Conservation (phyloP, 2,797 vertebrate species). For the Coregonus sp. region DNA sequence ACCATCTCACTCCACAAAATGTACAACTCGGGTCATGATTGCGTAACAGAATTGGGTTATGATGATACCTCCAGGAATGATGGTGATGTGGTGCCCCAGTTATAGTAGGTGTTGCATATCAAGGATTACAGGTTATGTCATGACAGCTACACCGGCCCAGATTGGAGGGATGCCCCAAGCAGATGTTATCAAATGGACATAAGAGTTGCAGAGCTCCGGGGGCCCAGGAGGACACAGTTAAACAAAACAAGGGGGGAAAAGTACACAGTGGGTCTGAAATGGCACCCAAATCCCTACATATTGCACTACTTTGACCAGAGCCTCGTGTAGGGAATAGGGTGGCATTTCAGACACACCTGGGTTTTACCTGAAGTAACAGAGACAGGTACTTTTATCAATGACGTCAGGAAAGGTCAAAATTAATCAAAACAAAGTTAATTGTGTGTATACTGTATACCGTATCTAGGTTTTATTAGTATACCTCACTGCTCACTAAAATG, state of each 20-base stretch:
- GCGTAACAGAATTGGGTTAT: background rate
- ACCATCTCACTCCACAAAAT: background rate
- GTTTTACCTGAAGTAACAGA: background rate
- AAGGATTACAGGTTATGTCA: slow-evolving; percentile 32
- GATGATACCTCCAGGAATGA: slow-evolving; percentile 1
- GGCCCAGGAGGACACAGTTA: background rate
- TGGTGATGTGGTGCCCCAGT: slow-evolving; percentile 16
- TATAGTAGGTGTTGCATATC: slow-evolving; percentile 15
- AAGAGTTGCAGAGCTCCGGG: background rate
- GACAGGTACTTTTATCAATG: too few relatives aligned
- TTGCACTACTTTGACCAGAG: background rate
- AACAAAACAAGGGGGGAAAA: too few relatives aligned
- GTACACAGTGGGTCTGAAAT: background rate
- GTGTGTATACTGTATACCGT: background rate
- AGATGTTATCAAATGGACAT: background rate
- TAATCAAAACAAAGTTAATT: too few relatives aligned
- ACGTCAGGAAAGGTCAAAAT: too few relatives aligned
- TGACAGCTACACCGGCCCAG: slow-evolving; percentile 26
- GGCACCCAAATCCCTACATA: background rate
- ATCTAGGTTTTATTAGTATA: background rate
- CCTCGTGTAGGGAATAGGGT: background rate
- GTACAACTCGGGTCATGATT: background rate
- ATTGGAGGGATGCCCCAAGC: slow-evolving; percentile 20
- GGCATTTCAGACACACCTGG: background rate
- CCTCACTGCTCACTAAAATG: background rate